Base-by-base conservation (phyloP, 2,797 vertebrate genomes). In the Gobio occitaniae region DNA sequence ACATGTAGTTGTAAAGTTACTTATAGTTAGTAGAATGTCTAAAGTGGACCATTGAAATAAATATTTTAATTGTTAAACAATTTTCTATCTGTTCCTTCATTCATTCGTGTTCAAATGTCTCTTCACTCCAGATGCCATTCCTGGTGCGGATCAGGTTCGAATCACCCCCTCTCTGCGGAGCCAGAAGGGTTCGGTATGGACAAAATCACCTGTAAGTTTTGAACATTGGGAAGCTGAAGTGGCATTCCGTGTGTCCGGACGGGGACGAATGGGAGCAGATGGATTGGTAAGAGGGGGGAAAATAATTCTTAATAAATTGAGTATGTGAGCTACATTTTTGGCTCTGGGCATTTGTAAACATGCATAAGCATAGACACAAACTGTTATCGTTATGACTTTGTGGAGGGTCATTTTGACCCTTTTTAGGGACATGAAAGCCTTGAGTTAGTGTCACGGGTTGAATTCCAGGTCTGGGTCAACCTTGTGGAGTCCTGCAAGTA, bases 141-240 rank as follows among this genome's bases (percentile, higher is more conserved):
- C 98, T 15, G 98, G 98, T 69, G 93, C 97, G 25, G 98, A 99
- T 93, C 98, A 99, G 90, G 95, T 99, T 87, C 96, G 98, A 80
- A 97, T 99, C 89, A 97, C 97, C 0, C 97, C 98, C 0, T 99
- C 98, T 21, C 94, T 99, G 92, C 96, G 96, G 91, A 99, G 98
- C 91, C 98, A 99, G 81, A 96, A 91, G 82, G 98, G 98, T 38
- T 95, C 96, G 0, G 97, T 97, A 59, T 99, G 98, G 98, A 97
- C 97, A 3, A 99, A 98, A 91, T 94, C 81, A 84, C 96, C 90
- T 52, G 94, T 97, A 38, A 89, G 77, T 86, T 98, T 99, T 90
- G 94, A 97, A 19, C 90, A 96, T 12, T 99, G 98, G 98, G 97
- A 99, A 89, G 94, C 96, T 0, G 96, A 98, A 91, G 96, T 98